phyloP scores from a whole-genome alignment of 1,140 invertebrate species.

The Drosophila baimaii region DNA sequence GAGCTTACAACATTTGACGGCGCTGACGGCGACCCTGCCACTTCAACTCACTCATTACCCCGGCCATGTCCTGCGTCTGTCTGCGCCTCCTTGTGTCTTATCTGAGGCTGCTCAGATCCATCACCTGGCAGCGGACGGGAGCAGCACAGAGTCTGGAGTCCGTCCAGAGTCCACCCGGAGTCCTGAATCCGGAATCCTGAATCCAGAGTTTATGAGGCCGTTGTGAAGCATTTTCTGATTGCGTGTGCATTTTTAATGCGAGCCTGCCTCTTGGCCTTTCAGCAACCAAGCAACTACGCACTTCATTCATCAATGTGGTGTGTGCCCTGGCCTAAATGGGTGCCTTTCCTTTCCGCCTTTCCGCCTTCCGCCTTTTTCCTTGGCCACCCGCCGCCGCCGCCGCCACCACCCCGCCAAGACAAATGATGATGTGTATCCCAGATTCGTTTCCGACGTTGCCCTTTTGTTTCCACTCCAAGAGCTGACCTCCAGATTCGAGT shows the following conservation, averaged over 20 bases:
- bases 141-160: too few relatives aligned
- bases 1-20: constrained; percentile 59
- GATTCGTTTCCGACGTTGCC: constrained; percentile 19
- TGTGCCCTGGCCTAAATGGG: constrained; percentile 52
- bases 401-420: constrained; percentile 50
- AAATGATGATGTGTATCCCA: constrained; percentile 74
- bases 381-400: too few relatives aligned
- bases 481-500: constrained; percentile 25
- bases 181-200: constrained; percentile 21
- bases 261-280: constrained; percentile 71
- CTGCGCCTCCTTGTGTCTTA: constrained; percentile 59
- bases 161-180: neutral
- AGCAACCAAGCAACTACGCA: constrained; percentile 58
- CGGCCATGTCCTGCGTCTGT: constrained; percentile 6
- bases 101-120: constrained; percentile 70
- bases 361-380: neutral
- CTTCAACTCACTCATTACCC: constrained; percentile 69
- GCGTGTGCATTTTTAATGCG: constrained; percentile 80
- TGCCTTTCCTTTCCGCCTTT: constrained; percentile 9
- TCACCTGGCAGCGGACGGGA: constrained; percentile 49
- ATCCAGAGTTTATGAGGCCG: constrained; percentile 36
- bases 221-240: constrained; percentile 74
- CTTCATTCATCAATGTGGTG: constrained; percentile 79
- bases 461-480: constrained; percentile 35
- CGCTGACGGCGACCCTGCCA: too few relatives aligned